Evolutionary conservation across 2,113 vertebrate species (phyloP), one percentile per base, ranked within the genome.

Genomic region (Parotia lawesii): DNA sequence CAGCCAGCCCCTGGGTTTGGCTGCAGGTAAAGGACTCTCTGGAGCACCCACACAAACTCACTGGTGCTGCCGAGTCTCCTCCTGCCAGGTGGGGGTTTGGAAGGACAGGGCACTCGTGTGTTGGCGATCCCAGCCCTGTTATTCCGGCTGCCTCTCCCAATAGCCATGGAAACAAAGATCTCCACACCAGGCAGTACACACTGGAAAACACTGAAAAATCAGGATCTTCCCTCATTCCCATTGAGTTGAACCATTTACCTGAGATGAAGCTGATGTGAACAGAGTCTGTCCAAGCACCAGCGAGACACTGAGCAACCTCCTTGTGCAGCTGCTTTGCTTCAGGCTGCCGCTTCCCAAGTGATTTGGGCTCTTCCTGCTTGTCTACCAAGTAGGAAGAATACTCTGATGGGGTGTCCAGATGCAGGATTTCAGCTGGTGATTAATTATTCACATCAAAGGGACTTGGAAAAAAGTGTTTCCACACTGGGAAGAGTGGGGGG

Each of bases 161-260:
- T 9, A 31, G 21, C 33, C 28, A 13, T 3, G n/a, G 22, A 38
- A 66, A 24, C 2, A 2, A 35, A n/a, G 40, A 37, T 38, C 40
- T 38, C 51, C n/a, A 31, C n/a, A 25, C 5, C 22, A 37, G 51
- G 50, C 28, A 71, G 67, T 3, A 21, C 65, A 28, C 45, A 11
- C 18, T 1, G 3, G 12, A 50, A 50, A 29, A 70, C 5, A 2
- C 37, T 54, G 50, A 19, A 11, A 54, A 42, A 33, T 12, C 20
- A 42, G 21, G n/a, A 57, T 38, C 38, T 38, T 47, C 28, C 28
- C n/a, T 38, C 17, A 57, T 80, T 37, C 40, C 51, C 42, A 47
- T 12, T 5, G 2, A 38, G 17, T 1, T 12, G n/a, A 67, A 13
- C 33, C 10, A 0, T 47, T 47, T 19, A 56, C 13, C n/a, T 3